Percentiles rank a stretch among this genome's conserved stretches.
phyloP scores from a whole-genome alignment of 2,797 vertebrate genomes.

The Enteromius radiatus region DNA sequence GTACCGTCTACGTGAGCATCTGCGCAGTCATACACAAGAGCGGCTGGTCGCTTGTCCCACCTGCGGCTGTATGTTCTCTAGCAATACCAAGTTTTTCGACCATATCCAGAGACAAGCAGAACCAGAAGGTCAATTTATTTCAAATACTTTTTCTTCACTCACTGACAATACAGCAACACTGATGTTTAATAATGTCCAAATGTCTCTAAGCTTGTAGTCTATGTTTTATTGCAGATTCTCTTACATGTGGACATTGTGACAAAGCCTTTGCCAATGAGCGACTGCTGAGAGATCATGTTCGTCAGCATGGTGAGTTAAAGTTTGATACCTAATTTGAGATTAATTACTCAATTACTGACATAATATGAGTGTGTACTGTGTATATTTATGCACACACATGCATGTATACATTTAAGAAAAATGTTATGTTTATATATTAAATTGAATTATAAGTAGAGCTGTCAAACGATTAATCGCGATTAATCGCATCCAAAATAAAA shows the following conservation, averaged over 20 bases:
- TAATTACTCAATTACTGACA: neutral
- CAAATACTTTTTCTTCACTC: neutral
- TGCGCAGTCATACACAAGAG: constrained; percentile 77
- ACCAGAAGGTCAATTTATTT: constrained; percentile 67
- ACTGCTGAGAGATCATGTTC: constrained; percentile 77
- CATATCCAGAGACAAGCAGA: constrained; percentile 78
- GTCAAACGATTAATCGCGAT: too few relatives aligned
- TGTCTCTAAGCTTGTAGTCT: neutral
- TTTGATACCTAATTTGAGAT: neutral
- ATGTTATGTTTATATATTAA: too few relatives aligned
- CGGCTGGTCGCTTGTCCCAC: constrained; percentile 76
- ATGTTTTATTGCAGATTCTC: constrained; percentile 70
- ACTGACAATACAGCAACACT: neutral
- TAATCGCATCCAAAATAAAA: too few relatives aligned
- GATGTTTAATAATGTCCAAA: neutral
- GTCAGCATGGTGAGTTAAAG: constrained; percentile 70
- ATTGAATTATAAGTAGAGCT: too few relatives aligned
- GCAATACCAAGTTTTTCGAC: constrained; percentile 80
- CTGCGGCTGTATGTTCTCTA: constrained; percentile 82
- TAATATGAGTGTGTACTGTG: too few relatives aligned
- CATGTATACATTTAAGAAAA: too few relatives aligned
- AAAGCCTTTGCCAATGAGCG: constrained; percentile 82
- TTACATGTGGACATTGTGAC: constrained; percentile 78
- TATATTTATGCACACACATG: too few relatives aligned
- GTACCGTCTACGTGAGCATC: constrained; percentile 77